Evolutionary conservation across 2,888 invertebrate genomes (phyloP), one percentile per base, ranked within the genome.

Genomic region (Drosophila rellima): DNA sequence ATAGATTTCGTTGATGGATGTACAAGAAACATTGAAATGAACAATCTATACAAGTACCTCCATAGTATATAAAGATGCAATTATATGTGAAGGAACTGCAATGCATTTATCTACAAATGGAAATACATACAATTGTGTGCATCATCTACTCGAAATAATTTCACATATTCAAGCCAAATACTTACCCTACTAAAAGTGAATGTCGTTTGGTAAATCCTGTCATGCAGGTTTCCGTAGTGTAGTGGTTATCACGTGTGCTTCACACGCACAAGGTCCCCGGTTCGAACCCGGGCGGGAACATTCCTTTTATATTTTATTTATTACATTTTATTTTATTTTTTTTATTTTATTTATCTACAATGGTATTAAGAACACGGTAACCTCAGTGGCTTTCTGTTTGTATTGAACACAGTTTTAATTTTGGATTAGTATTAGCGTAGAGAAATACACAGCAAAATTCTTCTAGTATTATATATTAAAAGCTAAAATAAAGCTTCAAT

Each of bases 271-370:
- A 91, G 91, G 91, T 85, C 91, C 90, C 91, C 91, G 91, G 91
- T 91, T 91, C 91, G 91, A 91, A 89, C 90, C 91, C 91, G 91
- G 91, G 90, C 90, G 91, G 90, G 88, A 91, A 90, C 91, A 91
- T 5, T 17, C n/a, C 7, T 4, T 37, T 51, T 51, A 0, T 2
- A 8, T 51, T 17, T 18, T n/a, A 7, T 17, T 13, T 7, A 37
- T 23, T 13, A n/a, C n/a, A n/a, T n/a, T n/a, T n/a, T n/a, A n/a
- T n/a, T n/a, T n/a, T n/a, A n/a, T n/a, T n/a, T n/a, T n/a, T n/a
- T n/a, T n/a, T n/a, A n/a, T n/a, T n/a, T n/a, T n/a, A n/a, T n/a
- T n/a, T n/a, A n/a, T n/a, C n/a, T n/a, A n/a, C n/a, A n/a, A n/a
- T n/a, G n/a, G n/a, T n/a, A n/a, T n/a, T n/a, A n/a, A n/a, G n/a